Evolutionary conservation across 2,113 vertebrate genomes (phyloP).

Genomic region (Ovis aries): ARS-UI_Ramb_v3.0 NC_056066.1:59784001-59784500

Average conservation of each 20-base stretch:
- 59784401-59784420: not conserved
- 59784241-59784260: not conserved
- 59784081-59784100: not conserved
- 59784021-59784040: not conserved
- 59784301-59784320: not conserved
- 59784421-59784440: not conserved
- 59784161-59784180: not conserved
- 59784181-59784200: not conserved
- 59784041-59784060: not conserved
- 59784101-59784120: not conserved
- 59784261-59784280: not conserved
- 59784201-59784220: not conserved
- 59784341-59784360: not conserved
- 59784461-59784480: not conserved
- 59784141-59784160: not conserved
- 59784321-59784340: not conserved
- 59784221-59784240: not conserved
- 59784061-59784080: not conserved
- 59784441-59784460: not conserved
- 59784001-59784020: not conserved
- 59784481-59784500: not conserved
- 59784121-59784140: not conserved
- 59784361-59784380: not conserved
- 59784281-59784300: not conserved
- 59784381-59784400: not conserved